Base-by-base conservation (phyloP, 2,888 invertebrate species). In the Xestoiulus laeticollis region DNA sequence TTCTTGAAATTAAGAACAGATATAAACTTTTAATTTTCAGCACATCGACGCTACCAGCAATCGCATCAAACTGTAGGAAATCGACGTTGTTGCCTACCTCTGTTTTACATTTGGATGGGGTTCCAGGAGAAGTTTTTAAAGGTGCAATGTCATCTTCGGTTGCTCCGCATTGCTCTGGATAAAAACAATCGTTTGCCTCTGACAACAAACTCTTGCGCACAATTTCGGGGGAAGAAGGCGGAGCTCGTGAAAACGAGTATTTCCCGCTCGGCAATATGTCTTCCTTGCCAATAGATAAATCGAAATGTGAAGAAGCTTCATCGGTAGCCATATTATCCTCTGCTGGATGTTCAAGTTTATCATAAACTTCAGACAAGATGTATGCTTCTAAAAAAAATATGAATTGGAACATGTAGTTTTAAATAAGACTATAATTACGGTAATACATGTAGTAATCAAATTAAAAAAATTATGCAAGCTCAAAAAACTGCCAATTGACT, bases 1-100 rank as follows among this genome's bases (percentile, higher is more conserved):
- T n/a, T n/a, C 59, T 59, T 59, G 59, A 59, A 59, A n/a, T 59
- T 59, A 48, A 48, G 48, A 48, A 48, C 48, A 48, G 48, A 48
- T 3, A 48, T 14, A 2, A 48, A 8, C 59, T 59, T 59, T 59
- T 19, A 5, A 59, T 16, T n/a, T 2, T 59, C 59, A n/a, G 59
- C 6, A 22, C 19, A n/a, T n/a, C n/a, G 59, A 4, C 19, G n/a
- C 19, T n/a, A 59, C 59, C 59, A 22, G 19, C 12, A 59, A n/a
- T n/a, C 3, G 4, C 59, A 22, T 48, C 19, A 48, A 0, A 16
- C 48, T 19, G 19, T 48, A 16, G 19, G 3, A 14, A 48, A 48
- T 48, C 1, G 14, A 14, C 19, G 14, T 12, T 48, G 0, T 48
- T 8, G 19, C n/a, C n/a, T 59, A 59, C 59, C 19, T 59, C 59